These are phyloP conservation scores for Liolophura sinensis DNA, from an alignment of 1,140 invertebrate genomes.

Conservation along the genomic window DNA sequence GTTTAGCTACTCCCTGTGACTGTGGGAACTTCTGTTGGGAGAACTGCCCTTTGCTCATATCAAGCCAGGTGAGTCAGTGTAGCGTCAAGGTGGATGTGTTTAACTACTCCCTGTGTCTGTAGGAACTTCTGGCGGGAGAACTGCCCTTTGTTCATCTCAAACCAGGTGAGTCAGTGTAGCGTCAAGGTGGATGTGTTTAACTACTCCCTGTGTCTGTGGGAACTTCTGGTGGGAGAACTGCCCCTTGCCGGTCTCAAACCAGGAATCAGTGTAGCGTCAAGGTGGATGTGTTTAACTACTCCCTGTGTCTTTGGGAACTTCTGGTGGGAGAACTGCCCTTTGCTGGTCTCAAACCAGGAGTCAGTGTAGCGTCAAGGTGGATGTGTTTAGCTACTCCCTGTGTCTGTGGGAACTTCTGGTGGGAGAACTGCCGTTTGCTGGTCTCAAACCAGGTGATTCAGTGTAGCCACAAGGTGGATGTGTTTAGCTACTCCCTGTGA, in stretches of 20 bases:
- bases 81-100: not conserved
- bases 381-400: conserved; percentile 62
- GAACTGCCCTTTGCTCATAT: conserved; percentile 62
- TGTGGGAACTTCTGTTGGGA: conserved; percentile 61
- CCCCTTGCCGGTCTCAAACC: conserved; percentile 62
- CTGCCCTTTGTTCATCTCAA: conserved; percentile 45
- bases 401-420: conserved; percentile 62
- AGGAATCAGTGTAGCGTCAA: not conserved
- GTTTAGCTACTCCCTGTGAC: conserved; percentile 61
- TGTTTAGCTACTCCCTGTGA: conserved; percentile 1
- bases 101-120: not conserved
- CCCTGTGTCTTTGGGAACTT: conserved; percentile 1
- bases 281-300: not conserved
- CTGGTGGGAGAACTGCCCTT: not conserved
- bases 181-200: conserved; percentile 63
- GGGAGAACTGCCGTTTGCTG: conserved; percentile 61
- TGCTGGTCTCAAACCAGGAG: conserved; percentile 60
- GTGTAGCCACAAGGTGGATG: not conserved
- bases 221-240: conserved; percentile 60
- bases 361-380: conserved; percentile 61
- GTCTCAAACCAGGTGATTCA: conserved; percentile 58
- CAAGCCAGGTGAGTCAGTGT: conserved; percentile 53
- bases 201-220: conserved; percentile 62
- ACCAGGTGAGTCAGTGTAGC: conserved; percentile 62
- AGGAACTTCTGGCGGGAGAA: not conserved